phyloP scores from a whole-genome alignment of 53 echinoderm and acorn worm genomes.

The Henricia sp. region DNA sequence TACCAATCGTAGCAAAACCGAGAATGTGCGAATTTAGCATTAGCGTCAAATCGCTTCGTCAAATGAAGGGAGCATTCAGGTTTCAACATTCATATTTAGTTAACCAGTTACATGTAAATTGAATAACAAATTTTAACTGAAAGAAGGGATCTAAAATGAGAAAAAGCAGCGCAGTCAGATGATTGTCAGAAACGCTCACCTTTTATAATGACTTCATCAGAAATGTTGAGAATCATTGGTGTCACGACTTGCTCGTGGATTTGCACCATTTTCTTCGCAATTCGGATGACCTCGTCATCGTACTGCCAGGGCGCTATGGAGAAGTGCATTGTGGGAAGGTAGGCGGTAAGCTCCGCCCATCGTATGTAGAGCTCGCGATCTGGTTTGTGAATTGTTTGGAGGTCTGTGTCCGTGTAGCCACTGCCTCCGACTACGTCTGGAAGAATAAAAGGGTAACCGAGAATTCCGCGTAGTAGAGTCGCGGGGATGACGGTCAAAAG shows the following conservation, averaged over 20 bases:
- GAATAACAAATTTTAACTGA: not conserved
- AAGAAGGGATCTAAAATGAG: not conserved
- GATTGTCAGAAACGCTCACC: slow-evolving; percentile 46
- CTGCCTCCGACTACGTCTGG: slow-evolving; percentile 93
- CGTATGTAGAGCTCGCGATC: slow-evolving; percentile 88
- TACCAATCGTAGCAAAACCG: too few species aligned
- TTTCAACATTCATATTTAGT: too few species aligned
- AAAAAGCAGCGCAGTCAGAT: not conserved
- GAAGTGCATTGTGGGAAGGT: slow-evolving; percentile 91
- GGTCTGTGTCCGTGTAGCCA: slow-evolving; percentile 52
- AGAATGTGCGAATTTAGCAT: too few species aligned
- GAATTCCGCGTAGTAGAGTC: slow-evolving; percentile 74
- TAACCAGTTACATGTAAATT: too few species aligned
- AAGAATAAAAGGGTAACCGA: slow-evolving; percentile 92
- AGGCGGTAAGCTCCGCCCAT: slow-evolving; percentile 90
- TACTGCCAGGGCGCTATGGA: slow-evolving; percentile 90
- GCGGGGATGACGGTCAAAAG: slow-evolving; percentile 87
- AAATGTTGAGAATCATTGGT: slow-evolving; percentile 57
- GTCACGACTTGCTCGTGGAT: slow-evolving; percentile 75
- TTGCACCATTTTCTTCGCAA: slow-evolving; percentile 78
- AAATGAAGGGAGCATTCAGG: too few species aligned
- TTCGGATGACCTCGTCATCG: slow-evolving; percentile 66
- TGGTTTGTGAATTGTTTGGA: slow-evolving; percentile 51
- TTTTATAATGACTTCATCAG: slow-evolving; percentile 62
- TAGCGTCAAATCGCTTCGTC: too few species aligned